Conservation (phyloP, 2,888 invertebrate species). For the Eretmocerus hayati region DNA sequence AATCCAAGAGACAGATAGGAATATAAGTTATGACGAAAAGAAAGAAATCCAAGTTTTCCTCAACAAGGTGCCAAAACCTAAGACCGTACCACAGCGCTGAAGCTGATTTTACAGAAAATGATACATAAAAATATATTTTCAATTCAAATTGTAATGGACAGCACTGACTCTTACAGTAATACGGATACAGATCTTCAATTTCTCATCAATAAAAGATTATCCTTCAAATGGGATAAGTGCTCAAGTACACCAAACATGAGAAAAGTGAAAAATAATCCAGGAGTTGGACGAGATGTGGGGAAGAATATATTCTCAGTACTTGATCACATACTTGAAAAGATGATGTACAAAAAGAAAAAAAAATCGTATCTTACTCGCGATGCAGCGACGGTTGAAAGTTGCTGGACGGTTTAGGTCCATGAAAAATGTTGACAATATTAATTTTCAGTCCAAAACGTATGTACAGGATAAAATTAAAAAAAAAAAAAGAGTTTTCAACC, state of each 20-base stretch:
- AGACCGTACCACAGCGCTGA: conserved; percentile 65
- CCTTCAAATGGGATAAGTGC: no score
- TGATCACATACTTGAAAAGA: no score
- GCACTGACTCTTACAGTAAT: no score
- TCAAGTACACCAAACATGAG: no score
- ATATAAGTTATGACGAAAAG: conserved; percentile 93
- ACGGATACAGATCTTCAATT: no score
- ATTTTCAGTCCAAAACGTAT: conserved; percentile 5
- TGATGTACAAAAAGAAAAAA: conserved; percentile 2
- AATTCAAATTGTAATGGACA: no score
- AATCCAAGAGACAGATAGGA: conserved; percentile 92
- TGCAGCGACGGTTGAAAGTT: neutral
- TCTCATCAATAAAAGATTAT: no score
- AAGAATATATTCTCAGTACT: no score
- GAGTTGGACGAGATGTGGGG: no score
- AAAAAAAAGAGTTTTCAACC: conserved; percentile 8
- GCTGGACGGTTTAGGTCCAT: conserved; percentile 7
- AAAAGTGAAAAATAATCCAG: no score
- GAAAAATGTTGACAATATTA: conserved; percentile 8
- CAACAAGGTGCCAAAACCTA: conserved; percentile 93
- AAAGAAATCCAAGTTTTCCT: conserved; percentile 89
- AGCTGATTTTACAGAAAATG: no score
- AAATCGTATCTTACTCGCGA: neutral
- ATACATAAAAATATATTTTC: no score
- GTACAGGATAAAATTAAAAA: conserved; percentile 15